Percentiles rank a stretch among this genome's conserved stretches.
Evolutionary conservation across 2,113 vertebrate genomes (phyloP).

Genomic region (Procavia capensis): DNA sequence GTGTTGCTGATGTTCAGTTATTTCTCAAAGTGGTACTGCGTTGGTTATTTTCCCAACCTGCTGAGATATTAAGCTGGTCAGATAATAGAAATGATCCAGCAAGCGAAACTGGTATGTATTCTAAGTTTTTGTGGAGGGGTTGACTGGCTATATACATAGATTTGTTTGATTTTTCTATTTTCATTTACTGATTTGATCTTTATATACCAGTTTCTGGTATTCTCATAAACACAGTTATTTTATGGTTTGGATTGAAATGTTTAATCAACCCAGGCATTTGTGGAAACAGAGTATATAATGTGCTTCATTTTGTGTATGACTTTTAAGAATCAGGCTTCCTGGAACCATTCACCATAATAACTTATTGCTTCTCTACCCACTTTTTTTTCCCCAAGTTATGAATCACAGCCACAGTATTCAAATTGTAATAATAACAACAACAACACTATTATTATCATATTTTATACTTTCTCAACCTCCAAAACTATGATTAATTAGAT

Average conservation of each 20-base stretch:
- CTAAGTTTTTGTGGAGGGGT: conserved; percentile 19
- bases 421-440: not conserved
- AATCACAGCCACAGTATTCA: not conserved
- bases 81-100: conserved; percentile 38
- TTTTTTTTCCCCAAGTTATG: not conserved
- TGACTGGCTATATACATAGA: not conserved
- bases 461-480: not conserved
- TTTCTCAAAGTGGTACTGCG: conserved; percentile 8
- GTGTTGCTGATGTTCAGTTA: conserved; percentile 42
- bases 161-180: conserved; percentile 10
- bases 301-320: conserved; percentile 1
- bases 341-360: not conserved
- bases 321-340: not conserved
- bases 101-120: conserved; percentile 9
- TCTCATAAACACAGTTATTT: not conserved
- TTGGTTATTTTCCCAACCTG: conserved; percentile 53
- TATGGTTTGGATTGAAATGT: not conserved
- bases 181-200: conserved; percentile 13
- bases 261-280: not conserved
- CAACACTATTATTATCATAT: not conserved
- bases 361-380: not conserved
- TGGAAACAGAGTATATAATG: not conserved
- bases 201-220: not conserved
- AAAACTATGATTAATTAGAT: not conserved
- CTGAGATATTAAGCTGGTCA: not conserved